Evolutionary conservation across 2,797 vertebrate species (phyloP).

Genomic region (Sebastes baramenuke): DNA sequence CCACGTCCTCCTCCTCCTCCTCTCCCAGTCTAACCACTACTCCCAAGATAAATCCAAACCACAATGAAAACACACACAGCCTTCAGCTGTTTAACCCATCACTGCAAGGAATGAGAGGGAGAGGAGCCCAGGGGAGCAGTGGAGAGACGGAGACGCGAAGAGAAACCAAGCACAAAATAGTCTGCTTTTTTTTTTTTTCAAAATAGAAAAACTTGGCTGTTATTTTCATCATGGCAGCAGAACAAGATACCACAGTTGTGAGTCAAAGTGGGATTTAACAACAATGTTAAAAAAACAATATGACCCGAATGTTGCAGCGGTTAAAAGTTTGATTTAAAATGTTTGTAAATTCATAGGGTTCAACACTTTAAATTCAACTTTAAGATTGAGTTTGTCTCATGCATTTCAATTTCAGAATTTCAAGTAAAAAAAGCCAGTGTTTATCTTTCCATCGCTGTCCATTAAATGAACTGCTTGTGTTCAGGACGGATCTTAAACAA

Average conservation of each 20-base stretch:
- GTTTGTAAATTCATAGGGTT: no score
- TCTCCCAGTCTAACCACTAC: conserved; percentile 48
- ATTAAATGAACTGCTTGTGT: no score
- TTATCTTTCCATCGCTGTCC: no score
- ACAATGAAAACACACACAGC: conserved; percentile 52
- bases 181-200: not conserved
- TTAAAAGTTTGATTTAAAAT: no score
- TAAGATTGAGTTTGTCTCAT: no score
- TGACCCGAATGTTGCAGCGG: no score
- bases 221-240: not conserved
- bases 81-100: conserved; percentile 66
- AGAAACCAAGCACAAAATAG: not conserved
- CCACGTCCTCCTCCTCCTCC: conserved; percentile 33
- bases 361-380: no score
- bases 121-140: conserved; percentile 51
- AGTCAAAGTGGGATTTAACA: no score
- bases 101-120: conserved; percentile 1
- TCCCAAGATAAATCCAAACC: conserved; percentile 57
- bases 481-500: no score
- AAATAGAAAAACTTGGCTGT: not conserved
- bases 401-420: no score
- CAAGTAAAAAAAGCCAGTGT: no score
- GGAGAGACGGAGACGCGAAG: conserved; percentile 49
- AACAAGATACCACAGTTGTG: not conserved
- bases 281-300: no score